Conservation (phyloP, 2,113 vertebrate genomes). For the mouse (Mus musculus) region DNA sequence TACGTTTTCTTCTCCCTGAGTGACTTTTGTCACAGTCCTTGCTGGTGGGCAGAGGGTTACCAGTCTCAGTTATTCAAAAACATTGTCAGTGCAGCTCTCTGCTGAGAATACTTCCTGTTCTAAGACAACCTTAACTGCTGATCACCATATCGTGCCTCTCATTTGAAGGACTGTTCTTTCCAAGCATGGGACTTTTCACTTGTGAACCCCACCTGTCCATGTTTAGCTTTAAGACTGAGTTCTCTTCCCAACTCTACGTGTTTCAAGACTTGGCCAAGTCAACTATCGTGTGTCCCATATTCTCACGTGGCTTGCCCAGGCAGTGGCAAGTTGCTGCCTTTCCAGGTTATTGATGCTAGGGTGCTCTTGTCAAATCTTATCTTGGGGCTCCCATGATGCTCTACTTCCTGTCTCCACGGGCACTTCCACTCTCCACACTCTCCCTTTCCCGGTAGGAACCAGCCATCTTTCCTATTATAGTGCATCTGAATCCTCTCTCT, state of each 20-base stretch:
- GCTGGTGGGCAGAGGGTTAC: no score
- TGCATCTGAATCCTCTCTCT: not conserved
- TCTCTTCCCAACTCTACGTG: not conserved
- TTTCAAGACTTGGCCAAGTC: not conserved
- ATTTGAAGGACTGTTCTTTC: not conserved
- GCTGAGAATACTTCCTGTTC: not conserved
- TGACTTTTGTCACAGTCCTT: not conserved
- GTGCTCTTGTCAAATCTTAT: not conserved
- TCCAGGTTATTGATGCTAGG: not conserved
- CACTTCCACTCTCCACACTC: not conserved
- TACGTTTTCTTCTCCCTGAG: not conserved
- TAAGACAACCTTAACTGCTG: not conserved
- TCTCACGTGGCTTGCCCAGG: not conserved
- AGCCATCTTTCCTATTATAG: not conserved
- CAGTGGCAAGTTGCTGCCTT: not conserved
- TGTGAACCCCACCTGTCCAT: fast-evolving
- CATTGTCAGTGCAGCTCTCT: not conserved
- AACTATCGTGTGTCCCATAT: not conserved
- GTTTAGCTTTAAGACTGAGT: not conserved
- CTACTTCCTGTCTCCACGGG: not conserved
- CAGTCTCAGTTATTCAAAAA: not conserved
- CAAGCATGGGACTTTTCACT: not conserved
- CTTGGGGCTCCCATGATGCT: not conserved
- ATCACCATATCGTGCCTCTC: not conserved
- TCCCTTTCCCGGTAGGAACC: not conserved